Evolutionary conservation across 2,797 vertebrate genomes (phyloP).

Genomic region (Ciconia nigra): DNA sequence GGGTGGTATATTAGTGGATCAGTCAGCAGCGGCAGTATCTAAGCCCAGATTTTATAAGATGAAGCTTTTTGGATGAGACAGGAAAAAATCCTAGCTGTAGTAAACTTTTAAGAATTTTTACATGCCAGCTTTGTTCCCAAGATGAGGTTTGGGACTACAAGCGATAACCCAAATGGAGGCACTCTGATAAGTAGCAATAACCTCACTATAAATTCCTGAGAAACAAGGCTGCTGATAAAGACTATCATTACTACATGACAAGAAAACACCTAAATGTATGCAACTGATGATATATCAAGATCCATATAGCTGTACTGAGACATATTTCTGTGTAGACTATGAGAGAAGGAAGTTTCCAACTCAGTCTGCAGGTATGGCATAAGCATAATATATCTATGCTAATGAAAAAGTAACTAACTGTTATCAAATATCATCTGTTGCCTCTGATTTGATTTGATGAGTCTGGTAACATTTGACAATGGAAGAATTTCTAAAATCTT

Average conservation of each 20-base stretch:
- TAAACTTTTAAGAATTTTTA: background rate
- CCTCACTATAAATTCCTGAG: background rate
- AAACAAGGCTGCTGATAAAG: background rate
- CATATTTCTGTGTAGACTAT: background rate
- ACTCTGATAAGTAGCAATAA: background rate
- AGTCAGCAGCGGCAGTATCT: background rate
- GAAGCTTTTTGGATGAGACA: background rate
- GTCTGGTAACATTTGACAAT: background rate
- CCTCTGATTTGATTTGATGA: background rate
- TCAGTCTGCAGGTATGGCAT: background rate
- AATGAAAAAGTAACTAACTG: background rate
- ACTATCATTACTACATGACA: background rate
- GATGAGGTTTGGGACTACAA: background rate
- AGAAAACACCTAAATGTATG: background rate
- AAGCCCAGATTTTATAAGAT: background rate
- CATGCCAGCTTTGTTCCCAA: background rate
- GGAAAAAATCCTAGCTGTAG: background rate
- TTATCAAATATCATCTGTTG: background rate
- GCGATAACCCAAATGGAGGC: background rate
- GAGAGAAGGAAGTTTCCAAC: background rate
- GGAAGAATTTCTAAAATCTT: background rate
- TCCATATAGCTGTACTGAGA: background rate
- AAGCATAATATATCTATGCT: background rate
- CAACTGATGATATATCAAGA: background rate
- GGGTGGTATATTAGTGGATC: background rate